phyloP scores from a whole-genome alignment of 2,113 vertebrate species.

The Melospiza georgiana region DNA sequence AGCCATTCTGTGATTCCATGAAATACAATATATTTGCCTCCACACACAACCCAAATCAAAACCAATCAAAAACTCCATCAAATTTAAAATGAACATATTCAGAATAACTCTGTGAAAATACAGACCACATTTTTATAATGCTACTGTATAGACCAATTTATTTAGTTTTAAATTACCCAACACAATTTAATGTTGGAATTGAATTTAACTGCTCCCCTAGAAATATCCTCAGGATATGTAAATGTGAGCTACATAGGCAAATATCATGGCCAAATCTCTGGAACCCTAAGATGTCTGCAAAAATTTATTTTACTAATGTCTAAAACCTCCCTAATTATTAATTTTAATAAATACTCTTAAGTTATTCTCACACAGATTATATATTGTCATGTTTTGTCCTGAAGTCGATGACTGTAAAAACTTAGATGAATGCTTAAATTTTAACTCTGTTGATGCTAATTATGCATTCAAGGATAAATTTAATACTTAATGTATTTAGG shows the following conservation, averaged over 20 bases:
- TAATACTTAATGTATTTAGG: neutral
- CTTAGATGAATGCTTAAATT: neutral
- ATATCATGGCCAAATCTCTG: neutral
- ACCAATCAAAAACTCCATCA: neutral
- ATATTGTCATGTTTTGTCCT: neutral
- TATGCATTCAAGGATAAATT: neutral
- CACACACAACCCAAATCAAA: neutral
- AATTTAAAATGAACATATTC: neutral
- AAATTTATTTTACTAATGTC: neutral
- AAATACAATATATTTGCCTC: neutral
- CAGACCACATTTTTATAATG: neutral
- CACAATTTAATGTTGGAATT: neutral
- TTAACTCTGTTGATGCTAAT: neutral
- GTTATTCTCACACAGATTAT: neutral
- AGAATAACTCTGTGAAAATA: neutral
- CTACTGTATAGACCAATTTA: neutral
- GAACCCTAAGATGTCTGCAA: neutral
- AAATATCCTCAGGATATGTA: neutral
- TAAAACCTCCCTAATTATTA: neutral
- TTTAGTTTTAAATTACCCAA: neutral
- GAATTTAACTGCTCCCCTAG: neutral
- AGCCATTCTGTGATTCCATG: neutral
- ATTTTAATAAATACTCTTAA: neutral
- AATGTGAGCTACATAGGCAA: neutral
- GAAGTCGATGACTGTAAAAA: neutral